phyloP scores from a whole-genome alignment of 2,888 invertebrate species.

The Antheraea yamamai region DNA sequence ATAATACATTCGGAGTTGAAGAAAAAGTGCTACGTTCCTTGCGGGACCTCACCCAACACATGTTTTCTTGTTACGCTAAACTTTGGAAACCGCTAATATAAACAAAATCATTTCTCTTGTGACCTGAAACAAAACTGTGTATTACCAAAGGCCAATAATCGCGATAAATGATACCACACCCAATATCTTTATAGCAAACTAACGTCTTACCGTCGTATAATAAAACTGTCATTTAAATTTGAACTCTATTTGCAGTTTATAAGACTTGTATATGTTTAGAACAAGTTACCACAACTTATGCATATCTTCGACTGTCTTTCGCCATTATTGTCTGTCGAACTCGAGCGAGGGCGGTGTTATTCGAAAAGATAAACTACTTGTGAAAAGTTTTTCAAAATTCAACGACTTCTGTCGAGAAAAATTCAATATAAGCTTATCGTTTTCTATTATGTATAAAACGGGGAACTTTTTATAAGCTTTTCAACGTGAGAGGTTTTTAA shows the following conservation, averaged over 20 bases:
- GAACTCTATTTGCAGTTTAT: constrained; percentile 29
- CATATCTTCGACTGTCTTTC: constrained; percentile 51
- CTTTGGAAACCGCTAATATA: too few species aligned
- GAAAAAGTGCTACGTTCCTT: too few species aligned
- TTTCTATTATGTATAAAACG: constrained; percentile 14
- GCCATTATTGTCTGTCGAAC: constrained; percentile 56
- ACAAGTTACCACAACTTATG: constrained; percentile 37
- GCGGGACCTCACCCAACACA: too few species aligned
- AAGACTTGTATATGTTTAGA: constrained; percentile 24
- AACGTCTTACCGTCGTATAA: constrained; percentile 22
- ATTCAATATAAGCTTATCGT: constrained; percentile 19
- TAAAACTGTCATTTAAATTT: constrained; percentile 30
- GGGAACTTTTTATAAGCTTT: not conserved
- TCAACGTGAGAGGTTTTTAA: not conserved
- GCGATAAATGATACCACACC: constrained; percentile 23
- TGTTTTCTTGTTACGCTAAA: too few species aligned
- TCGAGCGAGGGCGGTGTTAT: constrained; percentile 45
- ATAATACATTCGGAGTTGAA: too few species aligned
- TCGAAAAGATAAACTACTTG: constrained; percentile 34
- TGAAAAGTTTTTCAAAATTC: constrained; percentile 20
- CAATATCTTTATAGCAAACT: constrained; percentile 18
- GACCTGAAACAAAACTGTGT: not conserved
- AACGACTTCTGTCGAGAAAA: constrained; percentile 18
- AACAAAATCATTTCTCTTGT: not conserved
- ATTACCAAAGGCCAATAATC: not conserved